phyloP scores from a whole-genome alignment of 2,888 invertebrate genomes.

The Drosophila helvetica region DNA sequence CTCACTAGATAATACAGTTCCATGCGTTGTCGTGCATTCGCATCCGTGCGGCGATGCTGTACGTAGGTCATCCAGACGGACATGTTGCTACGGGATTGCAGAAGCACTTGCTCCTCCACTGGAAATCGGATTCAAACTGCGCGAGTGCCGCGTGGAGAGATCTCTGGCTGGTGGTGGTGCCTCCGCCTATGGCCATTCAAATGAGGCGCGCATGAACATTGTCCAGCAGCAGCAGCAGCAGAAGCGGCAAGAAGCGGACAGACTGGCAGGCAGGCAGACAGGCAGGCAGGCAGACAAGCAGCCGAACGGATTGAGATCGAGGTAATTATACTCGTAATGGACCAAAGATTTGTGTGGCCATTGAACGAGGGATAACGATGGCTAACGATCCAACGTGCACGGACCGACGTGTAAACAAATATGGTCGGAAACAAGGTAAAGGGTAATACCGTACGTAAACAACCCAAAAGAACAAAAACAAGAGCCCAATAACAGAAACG shows the following conservation, averaged over 20 bases:
- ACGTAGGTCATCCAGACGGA: constrained; percentile 87
- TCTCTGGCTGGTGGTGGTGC: not conserved
- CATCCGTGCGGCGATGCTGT: constrained; percentile 82
- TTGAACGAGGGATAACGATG: constrained; percentile 32
- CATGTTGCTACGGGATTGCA: constrained; percentile 81
- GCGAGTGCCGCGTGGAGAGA: not conserved
- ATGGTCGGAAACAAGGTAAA: constrained; percentile 30
- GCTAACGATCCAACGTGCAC: constrained; percentile 28
- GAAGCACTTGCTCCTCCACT: constrained; percentile 32
- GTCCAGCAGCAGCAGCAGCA: constrained; percentile 27
- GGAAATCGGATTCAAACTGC: constrained; percentile 39
- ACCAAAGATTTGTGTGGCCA: constrained; percentile 53
- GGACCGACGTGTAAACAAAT: constrained; percentile 59
- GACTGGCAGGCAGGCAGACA: constrained; percentile 19
- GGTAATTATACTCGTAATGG: constrained; percentile 57
- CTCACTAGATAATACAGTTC: constrained; percentile 84
- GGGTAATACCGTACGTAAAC: constrained; percentile 49
- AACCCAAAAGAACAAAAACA: constrained; percentile 28
- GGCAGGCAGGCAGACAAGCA: not conserved
- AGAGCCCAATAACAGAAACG: constrained; percentile 3
- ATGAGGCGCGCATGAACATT: constrained; percentile 50
- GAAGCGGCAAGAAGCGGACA: not conserved
- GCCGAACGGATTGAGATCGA: constrained; percentile 17
- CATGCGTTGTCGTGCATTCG: constrained; percentile 71
- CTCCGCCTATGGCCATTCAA: constrained; percentile 11